Percentiles rank a stretch among this genome's conserved stretches.
Conservation (phyloP, 30 jellyfish, hydroid and myxozoan genomes). For the Turritopsis rubra region DNA sequence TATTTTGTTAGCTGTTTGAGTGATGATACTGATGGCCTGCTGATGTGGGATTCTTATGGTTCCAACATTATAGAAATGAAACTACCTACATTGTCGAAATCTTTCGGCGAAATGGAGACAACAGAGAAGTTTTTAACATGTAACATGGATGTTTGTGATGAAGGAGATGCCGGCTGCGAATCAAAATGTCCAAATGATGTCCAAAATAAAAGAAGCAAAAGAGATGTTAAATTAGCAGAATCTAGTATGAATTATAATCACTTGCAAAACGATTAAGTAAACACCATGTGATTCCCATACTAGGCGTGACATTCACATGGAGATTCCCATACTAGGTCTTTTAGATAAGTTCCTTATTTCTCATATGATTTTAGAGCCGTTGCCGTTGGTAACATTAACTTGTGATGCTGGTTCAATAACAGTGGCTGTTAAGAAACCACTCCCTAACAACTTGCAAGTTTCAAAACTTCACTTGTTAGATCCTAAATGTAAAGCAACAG, state of each 20-base stretch:
- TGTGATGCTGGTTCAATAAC: conserved; percentile 35
- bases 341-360: no score
- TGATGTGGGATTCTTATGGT: neutral
- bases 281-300: no score
- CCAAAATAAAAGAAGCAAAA: neutral
- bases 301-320: no score
- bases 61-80: neutral
- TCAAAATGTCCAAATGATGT: neutral
- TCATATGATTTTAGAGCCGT: neutral
- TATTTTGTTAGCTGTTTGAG: neutral
- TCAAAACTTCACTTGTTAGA: conserved; percentile 39
- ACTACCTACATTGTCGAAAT: neutral
- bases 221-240: neutral
- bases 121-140: neutral
- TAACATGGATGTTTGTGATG: neutral
- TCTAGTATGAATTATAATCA: neutral
- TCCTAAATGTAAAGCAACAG: conserved; percentile 38
- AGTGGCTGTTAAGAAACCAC: conserved; percentile 28
- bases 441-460: conserved; percentile 21
- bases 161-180: neutral
- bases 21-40: neutral
- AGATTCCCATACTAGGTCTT: no score
- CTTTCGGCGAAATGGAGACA: no score
- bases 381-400: conserved; percentile 13
- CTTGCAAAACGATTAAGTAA: no score